Base-by-base conservation (phyloP, 2,888 invertebrate genomes). In the Incurvaria masculella region DNA sequence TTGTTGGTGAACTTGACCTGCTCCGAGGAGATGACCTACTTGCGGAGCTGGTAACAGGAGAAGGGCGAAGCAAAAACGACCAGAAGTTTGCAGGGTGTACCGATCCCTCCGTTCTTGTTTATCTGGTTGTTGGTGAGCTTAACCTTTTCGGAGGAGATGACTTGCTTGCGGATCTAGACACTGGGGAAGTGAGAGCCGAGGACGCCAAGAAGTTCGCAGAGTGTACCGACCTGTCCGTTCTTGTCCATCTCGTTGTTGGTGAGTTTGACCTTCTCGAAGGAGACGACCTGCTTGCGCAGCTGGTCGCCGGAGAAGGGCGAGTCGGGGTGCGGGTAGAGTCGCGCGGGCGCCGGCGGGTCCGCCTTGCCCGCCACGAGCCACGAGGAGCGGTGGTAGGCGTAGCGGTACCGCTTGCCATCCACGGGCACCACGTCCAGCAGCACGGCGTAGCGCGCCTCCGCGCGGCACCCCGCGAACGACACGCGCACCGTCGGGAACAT, bases 291-390 rank as follows among this genome's bases (percentile, higher is more conserved):
- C 75, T 97, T 96, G 66, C 91, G 85, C 61, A 97, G 85, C 72
- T 97, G 96, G 66, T 97, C 96, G 43, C 94, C 95, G 59, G 91
- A 91, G 76, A 91, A 96, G 52, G 97, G 97, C 51, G 94, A 94
- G 76, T 98, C 97, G 38, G 97, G 97, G 80, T 98, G 97, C 49
- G 94, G 87, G 82, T 96, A 96, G 63, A 97, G 87, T 55, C 97
- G 83, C 55, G 92, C 89, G 53, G 95, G 95, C 26, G 94, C 89
- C 61, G 97, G 96, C 14, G 96, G 97, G 81, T 98, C 97, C 41
- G 97, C 97, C 76, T 98, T 97, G 55, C 97, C 97, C 21, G 97
- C 97, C 58, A 97, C 96, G 64, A 97, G 83, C 97, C 97, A 98
- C 47, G 95, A 95, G 56, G 95, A 96, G 63, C 96, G 88, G 81